Percentiles rank a stretch among this genome's conserved stretches.
Evolutionary conservation across 2,113 vertebrate genomes (phyloP).

Genomic region (Capreolus pygargus): DNA sequence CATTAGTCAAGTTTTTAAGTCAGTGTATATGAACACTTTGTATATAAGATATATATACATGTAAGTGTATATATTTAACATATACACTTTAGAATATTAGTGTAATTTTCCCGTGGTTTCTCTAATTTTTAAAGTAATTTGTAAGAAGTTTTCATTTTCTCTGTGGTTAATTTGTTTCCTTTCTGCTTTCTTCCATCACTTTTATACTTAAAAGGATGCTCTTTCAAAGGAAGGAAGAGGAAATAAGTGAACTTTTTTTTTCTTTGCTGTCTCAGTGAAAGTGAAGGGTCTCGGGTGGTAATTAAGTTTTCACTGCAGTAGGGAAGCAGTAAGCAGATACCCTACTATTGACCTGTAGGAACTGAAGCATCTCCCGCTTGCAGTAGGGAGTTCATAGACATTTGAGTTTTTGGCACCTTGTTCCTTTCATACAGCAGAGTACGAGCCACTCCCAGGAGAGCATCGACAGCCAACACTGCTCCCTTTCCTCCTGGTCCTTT

Average conservation of each 20-base stretch:
- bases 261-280: not conserved
- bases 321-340: not conserved
- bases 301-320: not conserved
- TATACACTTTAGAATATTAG: not conserved
- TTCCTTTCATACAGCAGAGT: not conserved
- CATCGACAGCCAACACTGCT: accelerated
- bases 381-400: not conserved
- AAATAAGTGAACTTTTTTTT: not conserved
- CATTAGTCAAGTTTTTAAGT: not conserved
- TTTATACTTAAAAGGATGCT: not conserved
- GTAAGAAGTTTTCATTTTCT: not conserved
- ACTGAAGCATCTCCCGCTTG: not conserved
- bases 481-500: not conserved
- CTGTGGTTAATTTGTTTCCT: not conserved
- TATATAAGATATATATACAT: not conserved
- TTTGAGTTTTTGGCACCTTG: not conserved
- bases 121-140: not conserved
- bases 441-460: no score
- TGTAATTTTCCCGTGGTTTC: not conserved
- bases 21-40: not conserved
- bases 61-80: not conserved
- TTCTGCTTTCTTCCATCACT: not conserved
- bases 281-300: not conserved
- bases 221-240: not conserved
- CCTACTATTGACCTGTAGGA: not conserved